Conservation (phyloP, 2,113 vertebrate species). For the Etheostoma spectabile region DNA sequence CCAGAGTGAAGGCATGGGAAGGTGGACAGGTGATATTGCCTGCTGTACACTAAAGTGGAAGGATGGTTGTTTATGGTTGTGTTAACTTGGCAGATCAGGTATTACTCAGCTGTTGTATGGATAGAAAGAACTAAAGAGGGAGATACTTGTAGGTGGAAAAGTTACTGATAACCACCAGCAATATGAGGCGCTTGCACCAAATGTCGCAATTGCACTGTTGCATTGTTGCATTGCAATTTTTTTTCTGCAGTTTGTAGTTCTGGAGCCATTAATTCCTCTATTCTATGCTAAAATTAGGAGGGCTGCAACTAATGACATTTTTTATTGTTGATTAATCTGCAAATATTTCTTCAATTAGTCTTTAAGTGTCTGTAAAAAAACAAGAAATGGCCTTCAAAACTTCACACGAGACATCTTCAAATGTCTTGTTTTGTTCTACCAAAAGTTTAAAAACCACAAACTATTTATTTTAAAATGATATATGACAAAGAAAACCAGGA, state of each 20-base stretch:
- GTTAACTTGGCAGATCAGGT: conserved; percentile 21
- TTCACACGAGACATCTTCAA: background rate
- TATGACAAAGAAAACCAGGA: background rate
- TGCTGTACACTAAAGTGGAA: conserved; percentile 26
- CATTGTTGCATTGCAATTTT: background rate
- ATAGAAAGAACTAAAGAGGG: conserved; percentile 30
- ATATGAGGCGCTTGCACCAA: background rate
- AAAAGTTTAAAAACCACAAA: background rate
- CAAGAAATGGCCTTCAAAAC: background rate
- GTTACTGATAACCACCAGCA: conserved; percentile 30
- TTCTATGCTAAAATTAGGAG: background rate
- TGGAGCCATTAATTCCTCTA: background rate
- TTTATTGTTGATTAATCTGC: background rate
- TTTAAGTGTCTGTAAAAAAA: too few relatives aligned
- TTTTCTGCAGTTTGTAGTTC: background rate
- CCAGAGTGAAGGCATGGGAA: conserved; percentile 15
- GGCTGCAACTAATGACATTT: background rate
- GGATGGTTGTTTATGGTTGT: conserved; percentile 32
- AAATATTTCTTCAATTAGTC: too few relatives aligned
- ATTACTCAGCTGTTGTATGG: conserved; percentile 21
- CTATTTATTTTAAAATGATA: background rate
- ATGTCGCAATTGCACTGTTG: background rate
- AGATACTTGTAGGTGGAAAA: conserved; percentile 22
- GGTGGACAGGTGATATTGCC: conserved; percentile 35
- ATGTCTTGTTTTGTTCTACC: too few relatives aligned